Base-by-base conservation (phyloP, 2,797 vertebrate species). In the Amphiprion clarkii region DNA sequence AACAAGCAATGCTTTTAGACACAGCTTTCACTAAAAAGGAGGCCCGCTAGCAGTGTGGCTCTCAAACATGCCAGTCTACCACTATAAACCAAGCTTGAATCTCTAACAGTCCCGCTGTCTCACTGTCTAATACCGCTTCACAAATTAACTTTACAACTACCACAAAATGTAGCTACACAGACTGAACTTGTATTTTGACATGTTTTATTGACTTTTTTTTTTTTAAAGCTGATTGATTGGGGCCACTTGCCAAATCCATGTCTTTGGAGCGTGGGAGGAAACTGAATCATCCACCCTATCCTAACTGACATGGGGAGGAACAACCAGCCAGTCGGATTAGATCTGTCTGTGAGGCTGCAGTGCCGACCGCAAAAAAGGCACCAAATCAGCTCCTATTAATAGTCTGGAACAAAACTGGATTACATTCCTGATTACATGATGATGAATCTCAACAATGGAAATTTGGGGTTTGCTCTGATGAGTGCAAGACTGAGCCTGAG, bases 151-250 rank as follows among this genome's bases (percentile, higher is more conserved):
- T 36, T 13, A 36, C 29, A 63, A 19, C 7, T 0, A 16, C 16
- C 29, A 40, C 63, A 64, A 64, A 25, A 33, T 25, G 25, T 14
- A 53, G 49, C 33, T 40, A 23, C 63, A 40, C 62, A 65, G 63
- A 1, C 63, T 40, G 23, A 53, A 53, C 62, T 13, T 27, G 49
- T 11, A 25, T 14, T 2, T 0, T 53, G 12, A 39, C 36, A 39
- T 58, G 56, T 58, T 23, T 19, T 40, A 11, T 25, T 29, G 27
- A 51, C 31, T 21, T 52, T 44, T 3, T 49, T 23, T 21, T 52
- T 74, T 44, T 3, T 49, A 19, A 46, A 53, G 17, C 19, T 40
- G 64, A 55, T 36, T 61, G 53, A 61, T 71, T 65, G 54, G 25
- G 44, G 23, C 39, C 51, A 14, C 25, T 19, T 42, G 39, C 12